A percentile compares a stretch with the other conserved stretches of the same genome.
These are phyloP conservation scores for Ophraella communa DNA, from an alignment of 2,888 invertebrate species.

Conservation along the genomic window DNA sequence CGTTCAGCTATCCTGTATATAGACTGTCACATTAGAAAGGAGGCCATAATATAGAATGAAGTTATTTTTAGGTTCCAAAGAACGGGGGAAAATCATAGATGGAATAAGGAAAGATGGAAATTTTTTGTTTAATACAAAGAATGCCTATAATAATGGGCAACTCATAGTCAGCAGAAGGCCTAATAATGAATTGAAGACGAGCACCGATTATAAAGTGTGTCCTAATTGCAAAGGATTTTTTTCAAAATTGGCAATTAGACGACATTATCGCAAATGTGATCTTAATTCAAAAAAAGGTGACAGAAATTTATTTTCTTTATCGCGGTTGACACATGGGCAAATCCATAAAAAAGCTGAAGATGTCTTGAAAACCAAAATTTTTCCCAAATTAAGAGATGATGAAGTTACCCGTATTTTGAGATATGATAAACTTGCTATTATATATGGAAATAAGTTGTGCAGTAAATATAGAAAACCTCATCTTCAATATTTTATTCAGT, in stretches of 20 bases:
- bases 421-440: slow-evolving; percentile 18
- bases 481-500: slow-evolving; percentile 8
- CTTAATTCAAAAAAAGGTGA: slow-evolving; percentile 1
- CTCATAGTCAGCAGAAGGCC: slow-evolving; percentile 18
- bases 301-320: not conserved
- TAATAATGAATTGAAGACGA: slow-evolving; percentile 7
- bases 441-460: slow-evolving; percentile 17
- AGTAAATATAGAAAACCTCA: slow-evolving; percentile 18
- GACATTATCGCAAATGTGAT: slow-evolving; percentile 20
- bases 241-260: slow-evolving; percentile 10
- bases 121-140: slow-evolving; percentile 19
- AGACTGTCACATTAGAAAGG: not conserved
- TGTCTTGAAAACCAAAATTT: slow-evolving; percentile 4
- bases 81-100: not conserved
- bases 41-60: not conserved
- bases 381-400: slow-evolving; percentile 20
- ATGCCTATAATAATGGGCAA: slow-evolving; percentile 13
- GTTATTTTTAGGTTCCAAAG: slow-evolving; percentile 11
- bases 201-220: slow-evolving; percentile 26
- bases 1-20: not conserved
- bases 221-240: slow-evolving; percentile 16
- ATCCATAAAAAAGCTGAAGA: slow-evolving; percentile 10
- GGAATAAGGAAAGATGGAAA: slow-evolving; percentile 12
- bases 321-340: slow-evolving; percentile 12
- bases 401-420: slow-evolving; percentile 1